Conservation (phyloP, 53 echinoderm and acorn worm species). For the Patiria pectinifera region DNA sequence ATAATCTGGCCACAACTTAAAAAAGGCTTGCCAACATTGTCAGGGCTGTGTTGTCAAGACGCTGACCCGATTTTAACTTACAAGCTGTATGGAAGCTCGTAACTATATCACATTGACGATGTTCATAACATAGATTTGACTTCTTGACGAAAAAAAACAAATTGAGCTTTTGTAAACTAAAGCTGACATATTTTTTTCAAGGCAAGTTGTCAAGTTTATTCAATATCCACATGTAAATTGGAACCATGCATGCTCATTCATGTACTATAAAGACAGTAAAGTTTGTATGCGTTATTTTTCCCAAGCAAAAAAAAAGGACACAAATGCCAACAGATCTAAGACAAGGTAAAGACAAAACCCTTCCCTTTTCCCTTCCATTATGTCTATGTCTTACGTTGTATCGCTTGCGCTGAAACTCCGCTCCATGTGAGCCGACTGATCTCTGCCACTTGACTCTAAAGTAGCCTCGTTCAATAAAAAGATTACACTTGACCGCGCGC, state of each 20-base stretch:
- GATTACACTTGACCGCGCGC: constrained; percentile 6
- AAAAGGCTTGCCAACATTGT: constrained; percentile 22
- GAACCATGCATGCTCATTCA: background rate
- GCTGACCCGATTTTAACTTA: background rate
- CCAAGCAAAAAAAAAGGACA: background rate
- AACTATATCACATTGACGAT: background rate
- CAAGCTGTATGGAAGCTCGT: background rate
- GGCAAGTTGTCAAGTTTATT: no score
- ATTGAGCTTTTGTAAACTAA: no score
- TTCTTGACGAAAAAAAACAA: no score
- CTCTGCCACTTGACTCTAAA: background rate
- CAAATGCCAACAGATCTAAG: background rate
- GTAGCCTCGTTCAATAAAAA: constrained; percentile 42
- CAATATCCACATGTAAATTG: no score
- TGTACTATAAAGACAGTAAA: background rate
- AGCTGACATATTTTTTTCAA: no score
- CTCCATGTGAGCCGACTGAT: background rate
- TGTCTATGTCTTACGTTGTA: background rate
- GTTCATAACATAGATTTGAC: no score
- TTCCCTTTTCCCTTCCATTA: background rate
- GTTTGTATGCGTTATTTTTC: background rate
- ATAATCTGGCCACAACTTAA: no score
- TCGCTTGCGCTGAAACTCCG: background rate
- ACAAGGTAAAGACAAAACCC: background rate
- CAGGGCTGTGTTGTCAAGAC: background rate